Evolutionary conservation across 1,140 invertebrate species (phyloP).

Genomic region (Drosophila tsacasi): DNA sequence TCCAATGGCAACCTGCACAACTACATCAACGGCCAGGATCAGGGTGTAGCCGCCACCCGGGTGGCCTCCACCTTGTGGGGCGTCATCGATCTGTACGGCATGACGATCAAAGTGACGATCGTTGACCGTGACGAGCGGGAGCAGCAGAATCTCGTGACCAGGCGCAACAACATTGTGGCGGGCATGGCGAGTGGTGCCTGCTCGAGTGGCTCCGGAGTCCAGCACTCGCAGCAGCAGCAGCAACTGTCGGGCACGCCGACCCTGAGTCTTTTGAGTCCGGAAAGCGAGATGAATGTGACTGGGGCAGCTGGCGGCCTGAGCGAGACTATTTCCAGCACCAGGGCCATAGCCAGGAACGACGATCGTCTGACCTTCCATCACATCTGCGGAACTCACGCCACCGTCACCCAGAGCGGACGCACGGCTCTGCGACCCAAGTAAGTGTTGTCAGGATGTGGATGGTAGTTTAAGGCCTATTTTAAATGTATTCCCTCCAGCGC

Average conservation of each 20-base stretch:
- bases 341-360: slow-evolving; percentile 85
- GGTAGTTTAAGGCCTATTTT: background rate
- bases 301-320: slow-evolving; percentile 61
- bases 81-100: slow-evolving; percentile 97
- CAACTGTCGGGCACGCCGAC: slow-evolving; percentile 66
- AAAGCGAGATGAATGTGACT: slow-evolving; percentile 71
- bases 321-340: slow-evolving; percentile 68
- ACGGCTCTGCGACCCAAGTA: slow-evolving; percentile 97
- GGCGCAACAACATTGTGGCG: slow-evolving; percentile 88
- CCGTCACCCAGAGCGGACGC: slow-evolving; percentile 95
- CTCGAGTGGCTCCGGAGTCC: slow-evolving; percentile 89
- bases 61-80: slow-evolving; percentile 94
- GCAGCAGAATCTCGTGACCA: slow-evolving; percentile 91
- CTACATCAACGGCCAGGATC: slow-evolving; percentile 96
- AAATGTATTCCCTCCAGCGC: slow-evolving; percentile 87
- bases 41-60: slow-evolving; percentile 93
- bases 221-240: slow-evolving; percentile 83
- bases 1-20: slow-evolving; percentile 95
- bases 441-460: slow-evolving; percentile 68
- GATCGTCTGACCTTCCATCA: slow-evolving; percentile 94
- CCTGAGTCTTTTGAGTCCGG: slow-evolving; percentile 73
- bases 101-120: slow-evolving; percentile 97
- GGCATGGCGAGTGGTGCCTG: slow-evolving; percentile 56
- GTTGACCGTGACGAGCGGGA: slow-evolving; percentile 92
- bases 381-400: slow-evolving; percentile 95